Percentiles rank a stretch among this genome's conserved stretches.
phyloP scores from a whole-genome alignment of 2,888 invertebrate genomes.

The Anodontia alba region DNA sequence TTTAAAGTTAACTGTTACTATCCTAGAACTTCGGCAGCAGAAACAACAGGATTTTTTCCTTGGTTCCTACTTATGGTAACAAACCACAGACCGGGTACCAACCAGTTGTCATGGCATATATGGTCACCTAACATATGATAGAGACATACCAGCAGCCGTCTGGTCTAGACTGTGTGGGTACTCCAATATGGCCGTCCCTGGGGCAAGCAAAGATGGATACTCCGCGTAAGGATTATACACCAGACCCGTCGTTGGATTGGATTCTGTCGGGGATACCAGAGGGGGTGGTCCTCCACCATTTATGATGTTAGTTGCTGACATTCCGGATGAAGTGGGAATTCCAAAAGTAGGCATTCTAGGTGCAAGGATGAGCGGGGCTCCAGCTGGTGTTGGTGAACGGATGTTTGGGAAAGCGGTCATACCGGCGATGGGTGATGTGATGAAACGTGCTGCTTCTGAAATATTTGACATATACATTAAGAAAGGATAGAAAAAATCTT shows the following conservation, averaged over 20 bases:
- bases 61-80: not conserved
- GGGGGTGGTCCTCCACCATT: conserved; percentile 86
- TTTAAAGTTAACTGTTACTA: too few relatives aligned
- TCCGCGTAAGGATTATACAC: conserved; percentile 79
- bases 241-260: conserved; percentile 86
- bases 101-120: not conserved
- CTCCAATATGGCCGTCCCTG: conserved; percentile 74
- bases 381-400: conserved; percentile 90
- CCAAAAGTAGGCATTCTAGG: conserved; percentile 85
- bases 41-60: not conserved
- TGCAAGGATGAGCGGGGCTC: conserved; percentile 96
- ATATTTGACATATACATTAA: conserved; percentile 13
- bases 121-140: conserved; percentile 63
- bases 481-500: too few relatives aligned
- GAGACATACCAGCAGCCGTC: conserved; percentile 79
- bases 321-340: conserved; percentile 54
- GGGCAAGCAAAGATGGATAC: conserved; percentile 68
- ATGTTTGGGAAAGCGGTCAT: conserved; percentile 69
- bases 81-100: not conserved
- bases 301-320: conserved; percentile 67
- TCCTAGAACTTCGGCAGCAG: too few relatives aligned
- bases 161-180: conserved; percentile 77
- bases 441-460: conserved; percentile 74
- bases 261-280: conserved; percentile 88
- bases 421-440: conserved; percentile 66